Evolutionary conservation across 92 coral and sea anemone species (phyloP).

Genomic region (Porites evermanni): DNA sequence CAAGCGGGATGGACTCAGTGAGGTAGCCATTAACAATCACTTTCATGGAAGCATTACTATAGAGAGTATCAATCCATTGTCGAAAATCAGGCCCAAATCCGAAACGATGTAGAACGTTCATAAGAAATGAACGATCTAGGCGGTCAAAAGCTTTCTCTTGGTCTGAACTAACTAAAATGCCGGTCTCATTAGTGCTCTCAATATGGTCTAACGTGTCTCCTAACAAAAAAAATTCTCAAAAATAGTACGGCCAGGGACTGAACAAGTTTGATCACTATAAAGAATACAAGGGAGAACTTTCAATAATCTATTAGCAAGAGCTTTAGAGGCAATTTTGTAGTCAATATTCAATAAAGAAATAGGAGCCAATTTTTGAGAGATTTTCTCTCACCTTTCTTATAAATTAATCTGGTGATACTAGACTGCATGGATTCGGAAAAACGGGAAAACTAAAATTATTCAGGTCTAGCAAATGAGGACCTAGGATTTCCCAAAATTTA

Average conservation of each 20-base stretch:
- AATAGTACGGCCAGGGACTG: neutral
- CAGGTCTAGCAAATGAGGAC: neutral
- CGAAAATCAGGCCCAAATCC: neutral
- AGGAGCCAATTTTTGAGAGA: neutral
- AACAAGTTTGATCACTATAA: slow-evolving; percentile 10
- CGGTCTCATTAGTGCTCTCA: neutral
- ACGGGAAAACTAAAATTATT: neutral
- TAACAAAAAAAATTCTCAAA: neutral
- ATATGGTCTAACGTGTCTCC: neutral
- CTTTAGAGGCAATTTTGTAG: neutral
- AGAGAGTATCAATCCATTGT: neutral
- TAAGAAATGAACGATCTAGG: neutral
- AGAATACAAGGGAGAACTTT: slow-evolving; percentile 11
- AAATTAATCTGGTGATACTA: neutral
- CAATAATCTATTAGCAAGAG: slow-evolving; percentile 8
- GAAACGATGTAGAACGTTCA: neutral
- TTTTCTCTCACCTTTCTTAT: neutral
- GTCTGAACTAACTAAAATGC: neutral
- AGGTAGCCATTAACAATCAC: slow-evolving; percentile 1
- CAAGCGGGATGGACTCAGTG: neutral
- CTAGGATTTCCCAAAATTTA: neutral
- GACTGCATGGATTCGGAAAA: neutral
- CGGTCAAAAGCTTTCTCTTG: neutral
- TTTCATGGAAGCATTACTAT: neutral
- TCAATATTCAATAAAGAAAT: neutral